Percentiles rank a stretch among this genome's conserved stretches.
Evolutionary conservation across 2,888 invertebrate genomes (phyloP).

Genomic region (Microchrysa polita): DNA sequence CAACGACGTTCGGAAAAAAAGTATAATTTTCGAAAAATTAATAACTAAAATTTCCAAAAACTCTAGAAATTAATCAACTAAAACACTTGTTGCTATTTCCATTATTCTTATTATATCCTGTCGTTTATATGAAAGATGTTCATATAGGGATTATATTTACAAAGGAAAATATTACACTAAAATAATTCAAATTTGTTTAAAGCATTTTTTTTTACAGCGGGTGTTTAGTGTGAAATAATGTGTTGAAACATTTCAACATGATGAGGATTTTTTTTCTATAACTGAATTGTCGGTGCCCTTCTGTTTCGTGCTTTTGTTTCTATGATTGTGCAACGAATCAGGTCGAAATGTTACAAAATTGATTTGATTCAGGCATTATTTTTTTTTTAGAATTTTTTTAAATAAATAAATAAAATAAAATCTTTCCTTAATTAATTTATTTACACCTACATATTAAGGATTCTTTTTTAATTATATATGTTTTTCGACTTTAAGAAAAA

Average conservation of each 20-base stretch:
- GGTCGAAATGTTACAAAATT: conserved; percentile 20
- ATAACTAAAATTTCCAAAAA: not conserved
- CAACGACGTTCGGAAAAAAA: too few species aligned
- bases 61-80: too few species aligned
- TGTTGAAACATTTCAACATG: conserved; percentile 1
- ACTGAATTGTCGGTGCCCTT: not conserved
- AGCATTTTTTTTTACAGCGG: conserved; percentile 47
- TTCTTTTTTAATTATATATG: too few species aligned
- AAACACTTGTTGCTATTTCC: not conserved
- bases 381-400: too few species aligned
- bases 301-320: not conserved
- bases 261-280: too few species aligned
- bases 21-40: too few species aligned
- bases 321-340: not conserved
- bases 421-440: too few species aligned
- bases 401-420: not conserved
- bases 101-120: not conserved
- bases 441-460: too few species aligned
- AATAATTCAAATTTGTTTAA: not conserved
- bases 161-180: conserved; percentile 22
- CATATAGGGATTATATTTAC: conserved; percentile 16
- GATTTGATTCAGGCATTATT: not conserved
- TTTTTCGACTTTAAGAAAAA: not conserved
- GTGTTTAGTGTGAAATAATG: conserved; percentile 10
- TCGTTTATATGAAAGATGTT: too few species aligned